Conservation (phyloP, 2,797 vertebrate genomes). For the Molossus molossus region DNA sequence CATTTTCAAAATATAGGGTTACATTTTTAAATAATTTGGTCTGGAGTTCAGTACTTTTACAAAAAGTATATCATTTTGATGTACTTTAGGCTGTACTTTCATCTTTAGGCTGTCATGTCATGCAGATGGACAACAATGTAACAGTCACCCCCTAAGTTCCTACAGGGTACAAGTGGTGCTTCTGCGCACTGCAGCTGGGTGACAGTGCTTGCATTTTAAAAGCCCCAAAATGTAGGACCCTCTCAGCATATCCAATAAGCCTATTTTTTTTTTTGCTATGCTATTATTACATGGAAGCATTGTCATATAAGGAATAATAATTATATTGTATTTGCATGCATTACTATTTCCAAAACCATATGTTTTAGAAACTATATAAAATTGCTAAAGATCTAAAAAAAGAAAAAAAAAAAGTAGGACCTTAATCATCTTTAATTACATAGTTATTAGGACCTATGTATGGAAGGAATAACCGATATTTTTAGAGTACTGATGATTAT, state of each 20-base stretch:
- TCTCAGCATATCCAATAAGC: neutral
- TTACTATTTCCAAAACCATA: neutral
- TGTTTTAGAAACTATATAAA: neutral
- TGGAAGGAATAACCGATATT: neutral
- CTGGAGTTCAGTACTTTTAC: neutral
- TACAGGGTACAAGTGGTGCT: neutral
- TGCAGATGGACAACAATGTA: neutral
- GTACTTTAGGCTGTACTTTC: fast-evolving
- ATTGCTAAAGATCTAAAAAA: neutral
- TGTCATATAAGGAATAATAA: neutral
- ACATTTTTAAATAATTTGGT: neutral
- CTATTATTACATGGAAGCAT: neutral
- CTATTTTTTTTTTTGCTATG: neutral
- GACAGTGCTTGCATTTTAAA: neutral
- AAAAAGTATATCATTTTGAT: neutral
- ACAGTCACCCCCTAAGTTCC: neutral
- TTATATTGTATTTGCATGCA: neutral
- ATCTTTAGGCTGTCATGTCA: neutral
- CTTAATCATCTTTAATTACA: neutral
- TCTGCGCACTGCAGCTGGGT: neutral
- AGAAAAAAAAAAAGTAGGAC: neutral
- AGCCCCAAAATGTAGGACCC: neutral
- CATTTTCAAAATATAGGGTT: constrained; percentile 4
- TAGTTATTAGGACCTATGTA: neutral
- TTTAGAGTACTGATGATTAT: neutral